phyloP scores from a whole-genome alignment of 1,140 invertebrate species.

The Sarcophaga peregrina region DNA sequence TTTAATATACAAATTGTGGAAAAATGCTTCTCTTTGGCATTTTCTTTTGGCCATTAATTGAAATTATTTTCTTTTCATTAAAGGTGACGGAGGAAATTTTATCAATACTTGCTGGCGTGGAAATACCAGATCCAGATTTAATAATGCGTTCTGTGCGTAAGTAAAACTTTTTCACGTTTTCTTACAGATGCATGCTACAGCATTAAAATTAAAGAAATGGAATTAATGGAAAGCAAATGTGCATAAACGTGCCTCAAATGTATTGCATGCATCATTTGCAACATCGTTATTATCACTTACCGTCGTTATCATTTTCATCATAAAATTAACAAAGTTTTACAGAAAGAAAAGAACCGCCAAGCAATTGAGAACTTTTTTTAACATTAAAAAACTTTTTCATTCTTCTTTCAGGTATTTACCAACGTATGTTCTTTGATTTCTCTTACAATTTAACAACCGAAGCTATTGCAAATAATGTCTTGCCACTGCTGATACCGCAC shows the following conservation, averaged over 20 bases:
- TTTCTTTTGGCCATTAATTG: not conserved
- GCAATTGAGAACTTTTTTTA: not conserved
- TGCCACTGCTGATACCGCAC: conserved; percentile 91
- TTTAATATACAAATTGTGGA: not conserved
- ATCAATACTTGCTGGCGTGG: conserved; percentile 88
- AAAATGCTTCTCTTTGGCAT: not conserved
- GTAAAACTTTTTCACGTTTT: conserved; percentile 64
- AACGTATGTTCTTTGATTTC: conserved; percentile 90
- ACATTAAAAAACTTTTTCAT: not conserved
- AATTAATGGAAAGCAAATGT: not conserved
- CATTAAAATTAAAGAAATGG: too few species aligned
- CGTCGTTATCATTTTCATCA: too few species aligned
- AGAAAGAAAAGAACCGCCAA: not conserved
- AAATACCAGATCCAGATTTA: conserved; percentile 86
- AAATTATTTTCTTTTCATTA: not conserved
- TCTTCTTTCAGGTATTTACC: conserved; percentile 85
- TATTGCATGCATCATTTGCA: conserved; percentile 13
- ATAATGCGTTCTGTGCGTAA: conserved; percentile 85
- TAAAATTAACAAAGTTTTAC: not conserved
- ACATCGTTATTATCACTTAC: not conserved
- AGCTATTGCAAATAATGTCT: conserved; percentile 92
- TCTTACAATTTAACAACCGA: conserved; percentile 92
- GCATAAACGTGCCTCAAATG: not conserved
- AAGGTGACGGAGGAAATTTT: conserved; percentile 91
- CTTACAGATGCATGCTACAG: not conserved